Conservation (phyloP, 2,797 vertebrate species). For the Mycteria americana region DNA sequence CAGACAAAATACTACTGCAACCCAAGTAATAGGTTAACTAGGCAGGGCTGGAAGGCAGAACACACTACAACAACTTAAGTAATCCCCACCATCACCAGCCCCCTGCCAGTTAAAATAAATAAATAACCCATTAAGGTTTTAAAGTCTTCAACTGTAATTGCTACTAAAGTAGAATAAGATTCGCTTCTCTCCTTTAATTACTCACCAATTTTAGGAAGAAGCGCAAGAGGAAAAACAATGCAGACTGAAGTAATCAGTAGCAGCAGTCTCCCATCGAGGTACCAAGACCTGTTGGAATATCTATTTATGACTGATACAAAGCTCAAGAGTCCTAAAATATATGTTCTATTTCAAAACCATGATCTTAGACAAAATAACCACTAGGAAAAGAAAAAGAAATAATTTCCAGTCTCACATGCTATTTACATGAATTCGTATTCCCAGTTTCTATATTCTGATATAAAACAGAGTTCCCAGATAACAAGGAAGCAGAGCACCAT, state of each 20-base stretch:
- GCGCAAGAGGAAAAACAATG: constrained; percentile 87
- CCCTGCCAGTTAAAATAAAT: constrained; percentile 66
- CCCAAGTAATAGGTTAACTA: constrained; percentile 79
- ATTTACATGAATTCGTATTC: background rate
- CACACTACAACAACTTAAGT: constrained; percentile 60
- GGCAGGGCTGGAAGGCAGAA: constrained; percentile 72
- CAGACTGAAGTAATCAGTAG: constrained; percentile 83
- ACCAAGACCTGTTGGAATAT: constrained; percentile 81
- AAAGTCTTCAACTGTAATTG: constrained; percentile 58
- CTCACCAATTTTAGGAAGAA: constrained; percentile 93
- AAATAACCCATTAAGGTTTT: constrained; percentile 65
- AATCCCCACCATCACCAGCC: constrained; percentile 43
- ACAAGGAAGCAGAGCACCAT: background rate
- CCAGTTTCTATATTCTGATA: background rate
- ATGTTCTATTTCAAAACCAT: background rate
- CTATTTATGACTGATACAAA: background rate
- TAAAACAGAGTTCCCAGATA: background rate
- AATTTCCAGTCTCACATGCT: background rate
- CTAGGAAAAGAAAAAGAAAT: background rate
- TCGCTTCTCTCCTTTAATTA: constrained; percentile 59
- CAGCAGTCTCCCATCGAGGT: constrained; percentile 84
- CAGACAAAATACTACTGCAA: constrained; percentile 80
- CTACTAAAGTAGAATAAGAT: constrained; percentile 58
- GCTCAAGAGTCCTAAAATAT: background rate
- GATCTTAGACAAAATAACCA: background rate